These are phyloP conservation scores for Cyphomyrmex costatus DNA, from an alignment of 1,140 invertebrate genomes.

Conservation along the genomic window DNA sequence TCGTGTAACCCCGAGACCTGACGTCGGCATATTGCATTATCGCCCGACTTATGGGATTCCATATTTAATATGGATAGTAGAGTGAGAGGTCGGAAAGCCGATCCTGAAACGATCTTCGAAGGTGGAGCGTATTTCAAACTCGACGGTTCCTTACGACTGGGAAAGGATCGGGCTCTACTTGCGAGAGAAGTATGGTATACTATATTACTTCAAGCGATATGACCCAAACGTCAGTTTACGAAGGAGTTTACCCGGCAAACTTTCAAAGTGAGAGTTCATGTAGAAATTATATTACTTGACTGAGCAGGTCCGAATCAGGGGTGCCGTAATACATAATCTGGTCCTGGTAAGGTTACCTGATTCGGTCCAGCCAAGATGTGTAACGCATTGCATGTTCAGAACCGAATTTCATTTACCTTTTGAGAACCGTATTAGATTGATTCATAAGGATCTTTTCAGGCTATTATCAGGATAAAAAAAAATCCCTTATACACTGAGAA, in stretches of 20 bases:
- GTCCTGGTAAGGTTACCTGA: too few relatives aligned
- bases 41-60: conserved; percentile 79
- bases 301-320: too few relatives aligned
- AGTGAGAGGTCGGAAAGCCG: conserved; percentile 53
- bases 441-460: too few relatives aligned
- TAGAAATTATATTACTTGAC: too few relatives aligned
- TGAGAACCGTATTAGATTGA: too few relatives aligned
- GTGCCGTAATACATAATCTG: too few relatives aligned
- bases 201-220: conserved; percentile 54
- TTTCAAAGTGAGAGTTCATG: conserved; percentile 41
- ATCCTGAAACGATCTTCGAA: conserved; percentile 24
- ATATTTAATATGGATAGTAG: conserved; percentile 80
- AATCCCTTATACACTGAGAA: too few relatives aligned
- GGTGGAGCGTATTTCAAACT: conserved; percentile 32
- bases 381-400: too few relatives aligned
- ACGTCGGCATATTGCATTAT: conserved; percentile 83
- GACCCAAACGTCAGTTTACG: conserved; percentile 28
- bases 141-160: conserved; percentile 45
- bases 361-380: too few relatives aligned
- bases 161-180: conserved; percentile 26
- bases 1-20: conserved; percentile 69
- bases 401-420: too few relatives aligned
- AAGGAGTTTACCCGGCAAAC: conserved; percentile 31
- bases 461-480: too few relatives aligned
- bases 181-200: conserved; percentile 46